Conservation (phyloP, 2,113 vertebrate genomes). For the Coturnix japonica region DNA sequence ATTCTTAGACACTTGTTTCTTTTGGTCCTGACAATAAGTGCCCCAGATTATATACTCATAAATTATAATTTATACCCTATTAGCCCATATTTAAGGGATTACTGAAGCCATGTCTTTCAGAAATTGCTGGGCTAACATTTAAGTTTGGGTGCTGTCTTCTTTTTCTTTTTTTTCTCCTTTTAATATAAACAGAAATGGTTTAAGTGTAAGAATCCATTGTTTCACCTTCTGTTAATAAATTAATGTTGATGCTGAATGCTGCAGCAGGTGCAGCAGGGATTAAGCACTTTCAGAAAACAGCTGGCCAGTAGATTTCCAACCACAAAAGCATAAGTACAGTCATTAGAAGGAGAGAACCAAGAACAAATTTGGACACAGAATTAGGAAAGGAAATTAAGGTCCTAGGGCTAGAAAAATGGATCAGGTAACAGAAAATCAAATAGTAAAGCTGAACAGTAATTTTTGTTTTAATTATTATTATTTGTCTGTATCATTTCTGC, state of each 20-base stretch:
- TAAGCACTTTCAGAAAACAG: conserved; percentile 41
- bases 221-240: conserved; percentile 13
- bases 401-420: neutral
- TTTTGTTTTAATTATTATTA: neutral
- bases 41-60: conserved; percentile 36
- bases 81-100: conserved; percentile 14
- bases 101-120: neutral
- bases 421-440: neutral
- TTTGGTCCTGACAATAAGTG: conserved; percentile 23
- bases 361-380: neutral
- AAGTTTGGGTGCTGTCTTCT: neutral
- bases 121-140: neutral
- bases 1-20: conserved; percentile 54
- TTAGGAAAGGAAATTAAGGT: neutral
- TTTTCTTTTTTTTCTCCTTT: neutral
- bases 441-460: neutral
- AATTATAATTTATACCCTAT: conserved; percentile 42
- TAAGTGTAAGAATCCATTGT: neutral
- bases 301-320: neutral
- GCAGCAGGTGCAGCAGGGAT: conserved; percentile 33
- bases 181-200: neutral
- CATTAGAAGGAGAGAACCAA: neutral
- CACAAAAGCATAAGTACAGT: neutral
- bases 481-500: neutral
- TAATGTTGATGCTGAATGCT: conserved; percentile 23